Percentiles rank a stretch among this genome's conserved stretches.
phyloP scores from a whole-genome alignment of 35 echinoderm and acorn worm species.

The Ophioderma brevispina region DNA sequence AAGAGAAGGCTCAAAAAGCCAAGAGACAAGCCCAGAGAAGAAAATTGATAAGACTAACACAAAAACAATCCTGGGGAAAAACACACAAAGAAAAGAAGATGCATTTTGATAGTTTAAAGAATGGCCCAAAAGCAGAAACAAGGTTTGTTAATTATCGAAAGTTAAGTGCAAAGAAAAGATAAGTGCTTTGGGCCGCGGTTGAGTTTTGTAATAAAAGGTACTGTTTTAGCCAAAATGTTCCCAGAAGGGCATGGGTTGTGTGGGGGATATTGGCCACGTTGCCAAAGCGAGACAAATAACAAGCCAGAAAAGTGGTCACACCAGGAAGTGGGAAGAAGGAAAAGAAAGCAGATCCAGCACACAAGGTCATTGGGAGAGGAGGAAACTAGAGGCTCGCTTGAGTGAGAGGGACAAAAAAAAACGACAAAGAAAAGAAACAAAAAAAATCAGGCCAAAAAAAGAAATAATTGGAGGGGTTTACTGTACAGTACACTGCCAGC shows the following conservation, averaged over 20 bases:
- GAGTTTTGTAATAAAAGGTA: conserved; percentile 71
- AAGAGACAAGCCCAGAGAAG: not conserved
- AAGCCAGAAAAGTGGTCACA: conserved; percentile 30
- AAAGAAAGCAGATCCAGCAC: conserved; percentile 42
- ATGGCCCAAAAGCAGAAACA: conserved; percentile 75
- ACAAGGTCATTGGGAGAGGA: conserved; percentile 57
- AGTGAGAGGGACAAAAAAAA: conserved; percentile 62
- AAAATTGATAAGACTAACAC: conserved; percentile 68
- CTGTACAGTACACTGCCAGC: no score
- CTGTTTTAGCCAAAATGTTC: conserved; percentile 77
- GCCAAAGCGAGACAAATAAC: conserved; percentile 42
- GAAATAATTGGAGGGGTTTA: conserved; percentile 75
- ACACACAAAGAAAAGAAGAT: conserved; percentile 57
- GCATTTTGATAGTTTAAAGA: conserved; percentile 80
- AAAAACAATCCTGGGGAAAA: conserved; percentile 67
- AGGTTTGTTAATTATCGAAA: conserved; percentile 62
- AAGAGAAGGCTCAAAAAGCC: conserved; percentile 27
- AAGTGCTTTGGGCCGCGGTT: conserved; percentile 52
- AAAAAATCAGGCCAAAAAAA: conserved; percentile 63
- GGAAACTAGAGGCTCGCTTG: conserved; percentile 66
- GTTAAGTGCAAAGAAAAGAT: conserved; percentile 79
- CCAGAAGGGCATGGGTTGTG: conserved; percentile 92
- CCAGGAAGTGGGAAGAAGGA: conserved; percentile 34
- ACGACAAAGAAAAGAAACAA: no score
- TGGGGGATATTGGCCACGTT: conserved; percentile 76